Conservation (phyloP, 2,888 invertebrate species). For the Stratiomys singularior region DNA sequence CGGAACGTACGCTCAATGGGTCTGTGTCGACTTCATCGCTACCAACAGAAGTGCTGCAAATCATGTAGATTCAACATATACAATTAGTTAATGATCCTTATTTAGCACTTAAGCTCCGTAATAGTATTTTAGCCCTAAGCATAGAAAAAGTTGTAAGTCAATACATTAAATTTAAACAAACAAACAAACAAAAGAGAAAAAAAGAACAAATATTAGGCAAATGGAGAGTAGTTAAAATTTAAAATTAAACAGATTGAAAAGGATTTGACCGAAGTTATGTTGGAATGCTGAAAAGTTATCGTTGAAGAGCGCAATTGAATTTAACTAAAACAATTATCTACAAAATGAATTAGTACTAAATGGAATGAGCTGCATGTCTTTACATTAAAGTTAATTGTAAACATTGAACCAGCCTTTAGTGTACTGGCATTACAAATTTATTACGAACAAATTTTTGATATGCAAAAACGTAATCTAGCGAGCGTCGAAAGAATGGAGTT, state of each 20-base stretch:
- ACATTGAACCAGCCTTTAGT: too few species aligned
- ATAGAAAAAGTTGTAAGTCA: background rate
- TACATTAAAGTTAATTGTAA: too few species aligned
- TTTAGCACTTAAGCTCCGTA: background rate
- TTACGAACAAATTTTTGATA: too few species aligned
- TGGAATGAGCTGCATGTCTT: too few species aligned
- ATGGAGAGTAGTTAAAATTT: background rate
- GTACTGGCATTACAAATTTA: too few species aligned
- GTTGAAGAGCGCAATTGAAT: constrained; percentile 7
- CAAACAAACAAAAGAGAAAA: background rate
- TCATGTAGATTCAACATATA: constrained; percentile 70
- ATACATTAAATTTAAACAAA: background rate
- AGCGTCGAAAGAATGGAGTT: too few species aligned
- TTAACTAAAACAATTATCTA: constrained; percentile 15
- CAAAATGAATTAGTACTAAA: too few species aligned
- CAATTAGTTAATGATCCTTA: constrained; percentile 43
- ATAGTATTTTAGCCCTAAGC: background rate
- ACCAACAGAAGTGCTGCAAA: constrained; percentile 87
- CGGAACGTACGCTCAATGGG: constrained; percentile 88
- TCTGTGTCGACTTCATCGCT: constrained; percentile 85
- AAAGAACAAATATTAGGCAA: background rate
- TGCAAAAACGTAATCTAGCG: too few species aligned
- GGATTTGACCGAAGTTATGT: background rate
- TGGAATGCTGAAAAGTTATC: too few species aligned
- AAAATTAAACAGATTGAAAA: background rate